Conservation (phyloP, 2,888 invertebrate species). For the Adelphocoris suturalis region DNA sequence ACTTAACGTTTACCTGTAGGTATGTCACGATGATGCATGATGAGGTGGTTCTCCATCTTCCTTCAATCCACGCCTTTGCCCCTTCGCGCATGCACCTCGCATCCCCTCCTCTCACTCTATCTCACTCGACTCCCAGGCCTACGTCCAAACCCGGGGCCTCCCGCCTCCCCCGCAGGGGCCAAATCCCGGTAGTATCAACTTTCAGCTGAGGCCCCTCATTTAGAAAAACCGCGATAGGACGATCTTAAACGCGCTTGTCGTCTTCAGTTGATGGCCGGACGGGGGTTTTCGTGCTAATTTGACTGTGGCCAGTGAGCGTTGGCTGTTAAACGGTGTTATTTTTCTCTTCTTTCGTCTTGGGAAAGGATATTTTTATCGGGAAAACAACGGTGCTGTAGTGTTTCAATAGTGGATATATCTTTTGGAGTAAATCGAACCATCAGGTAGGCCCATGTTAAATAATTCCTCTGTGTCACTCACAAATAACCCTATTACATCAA, state of each 20-base stretch:
- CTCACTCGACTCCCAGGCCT: conserved; percentile 46
- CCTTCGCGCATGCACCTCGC: not conserved
- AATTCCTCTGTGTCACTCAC: too few species aligned
- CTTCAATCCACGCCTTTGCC: not conserved
- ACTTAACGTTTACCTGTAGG: too few species aligned
- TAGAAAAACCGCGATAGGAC: conserved; percentile 65
- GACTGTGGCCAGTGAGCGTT: conserved; percentile 4
- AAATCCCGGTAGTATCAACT: conserved; percentile 73
- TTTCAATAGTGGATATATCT: not conserved
- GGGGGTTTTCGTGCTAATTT: conserved; percentile 41
- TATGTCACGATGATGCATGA: too few species aligned
- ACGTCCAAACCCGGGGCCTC: conserved; percentile 57
- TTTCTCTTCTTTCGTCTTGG: not conserved
- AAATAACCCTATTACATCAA: too few species aligned
- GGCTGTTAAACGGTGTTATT: not conserved
- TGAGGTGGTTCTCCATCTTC: not conserved
- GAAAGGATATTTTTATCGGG: not conserved
- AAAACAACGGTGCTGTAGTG: not conserved
- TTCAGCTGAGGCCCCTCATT: conserved; percentile 73
- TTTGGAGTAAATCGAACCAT: not conserved
- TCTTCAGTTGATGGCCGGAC: conserved; percentile 21
- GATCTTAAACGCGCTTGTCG: conserved; percentile 11
- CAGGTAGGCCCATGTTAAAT: not conserved
- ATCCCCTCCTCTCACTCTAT: not conserved
- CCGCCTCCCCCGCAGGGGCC: conserved; percentile 36